phyloP scores from a whole-genome alignment of 1,140 invertebrate species.

The Pseudomyrmex sp. region DNA sequence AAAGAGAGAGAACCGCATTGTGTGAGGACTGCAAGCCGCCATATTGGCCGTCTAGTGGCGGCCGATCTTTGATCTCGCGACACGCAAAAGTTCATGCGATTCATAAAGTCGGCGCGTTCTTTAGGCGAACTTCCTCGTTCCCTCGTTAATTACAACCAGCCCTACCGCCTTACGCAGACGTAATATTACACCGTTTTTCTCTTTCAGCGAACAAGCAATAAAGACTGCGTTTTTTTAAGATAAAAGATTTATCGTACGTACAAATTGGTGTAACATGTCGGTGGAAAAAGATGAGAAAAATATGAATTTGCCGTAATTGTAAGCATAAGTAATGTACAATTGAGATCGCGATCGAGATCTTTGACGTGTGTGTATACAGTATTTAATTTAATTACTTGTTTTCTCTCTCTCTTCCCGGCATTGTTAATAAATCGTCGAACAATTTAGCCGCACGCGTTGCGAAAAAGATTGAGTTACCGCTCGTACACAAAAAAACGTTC shows the following conservation, averaged over 20 bases:
- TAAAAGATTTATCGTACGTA: not conserved
- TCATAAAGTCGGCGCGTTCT: slow-evolving; percentile 43
- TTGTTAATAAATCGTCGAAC: slow-evolving; percentile 43
- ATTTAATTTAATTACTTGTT: not conserved
- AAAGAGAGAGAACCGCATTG: not conserved
- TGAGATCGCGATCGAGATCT: not conserved
- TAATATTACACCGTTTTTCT: slow-evolving; percentile 37
- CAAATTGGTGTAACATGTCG: not conserved
- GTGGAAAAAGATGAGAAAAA: too few relatives aligned
- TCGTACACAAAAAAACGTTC: slow-evolving; percentile 18
- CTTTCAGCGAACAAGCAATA: slow-evolving; percentile 30
- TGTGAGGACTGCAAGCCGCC: not conserved
- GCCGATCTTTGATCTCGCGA: slow-evolving; percentile 32
- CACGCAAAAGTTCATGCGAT: slow-evolving; percentile 29
- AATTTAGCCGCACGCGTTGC: slow-evolving; percentile 48
- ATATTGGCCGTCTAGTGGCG: slow-evolving; percentile 15
- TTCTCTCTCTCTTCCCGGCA: too few relatives aligned
- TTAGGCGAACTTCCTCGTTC: slow-evolving; percentile 70
- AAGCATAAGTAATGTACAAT: not conserved
- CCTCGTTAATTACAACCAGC: slow-evolving; percentile 71
- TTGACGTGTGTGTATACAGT: too few relatives aligned
- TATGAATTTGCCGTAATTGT: not conserved
- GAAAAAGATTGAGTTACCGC: slow-evolving; percentile 47
- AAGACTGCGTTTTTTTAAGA: not conserved
- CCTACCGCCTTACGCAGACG: slow-evolving; percentile 30